Base-by-base conservation (phyloP, 2,797 vertebrate species). In the Gallinago nigripennis region DNA sequence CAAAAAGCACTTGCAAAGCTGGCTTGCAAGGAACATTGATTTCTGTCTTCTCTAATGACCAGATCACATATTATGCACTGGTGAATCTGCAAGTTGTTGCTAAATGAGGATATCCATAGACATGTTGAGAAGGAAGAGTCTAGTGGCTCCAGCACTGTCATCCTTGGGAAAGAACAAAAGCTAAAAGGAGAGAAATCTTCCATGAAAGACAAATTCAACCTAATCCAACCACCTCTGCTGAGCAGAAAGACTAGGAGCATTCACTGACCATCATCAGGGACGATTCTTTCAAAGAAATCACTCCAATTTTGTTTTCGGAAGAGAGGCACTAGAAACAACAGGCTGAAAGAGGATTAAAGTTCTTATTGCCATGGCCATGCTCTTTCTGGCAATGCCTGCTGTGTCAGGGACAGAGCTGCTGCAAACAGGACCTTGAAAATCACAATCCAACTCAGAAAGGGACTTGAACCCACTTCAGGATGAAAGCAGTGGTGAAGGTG, bases 391-490 rank as follows among this genome's bases (percentile, higher is more conserved):
- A 79, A 14, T 31, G 31, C 10, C 51, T 23, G 6, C 9, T 41
- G 43, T 17, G 8, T 58, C 24, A 18, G 51, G 17, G 33, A 11
- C 27, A 37, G 28, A 70, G 7, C 24, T 58, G 17, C 39, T 35
- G 51, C 61, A 53, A 57, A 39, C 6, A 64, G 50, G 31, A 12
- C 16, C 33, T 41, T 30, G 85, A 33, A 82, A 69, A 39, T 9
- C 8, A 20, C 9, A 57, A 33, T 30, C 19, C 14, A 65, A 15
- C 16, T 46, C 51, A 39, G 46, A 61, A 64, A 56, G 14, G 24
- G 24, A 31, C 31, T 68, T 3, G 0, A 17, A 39, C 17, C 16
- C 16, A 11, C 23, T 45, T 19, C 1, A 4, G 28, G 5, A 21
- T 61, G 24, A 18, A 27, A 77, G 11, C 5, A 20, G 6, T 5